Evolutionary conservation across 2,888 invertebrate genomes (phyloP).

Genomic region (Eustalomyia histrio): DNA sequence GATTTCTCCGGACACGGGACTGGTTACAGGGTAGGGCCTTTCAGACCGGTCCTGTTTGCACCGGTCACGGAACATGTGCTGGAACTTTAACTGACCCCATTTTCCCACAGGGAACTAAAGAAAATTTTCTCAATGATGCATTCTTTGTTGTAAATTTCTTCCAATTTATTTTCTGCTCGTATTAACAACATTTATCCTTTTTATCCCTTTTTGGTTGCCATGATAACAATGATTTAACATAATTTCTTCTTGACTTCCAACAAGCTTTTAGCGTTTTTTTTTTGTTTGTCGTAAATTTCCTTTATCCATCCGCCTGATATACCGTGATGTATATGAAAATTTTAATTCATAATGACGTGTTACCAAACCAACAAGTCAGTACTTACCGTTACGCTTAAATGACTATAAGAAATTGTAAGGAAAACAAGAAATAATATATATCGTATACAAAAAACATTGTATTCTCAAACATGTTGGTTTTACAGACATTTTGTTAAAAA

Average conservation of each 20-base stretch:
- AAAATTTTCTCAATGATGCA: no score
- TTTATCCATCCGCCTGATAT: neutral
- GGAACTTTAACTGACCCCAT: no score
- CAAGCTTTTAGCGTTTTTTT: neutral
- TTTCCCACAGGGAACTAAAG: no score
- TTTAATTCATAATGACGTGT: slow-evolving; percentile 59
- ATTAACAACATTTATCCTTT: slow-evolving; percentile 1
- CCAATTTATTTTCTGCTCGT: neutral
- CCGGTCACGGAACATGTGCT: no score
- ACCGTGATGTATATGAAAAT: slow-evolving; percentile 29
- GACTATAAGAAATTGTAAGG: slow-evolving; percentile 44
- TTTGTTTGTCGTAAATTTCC: neutral
- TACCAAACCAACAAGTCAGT: slow-evolving; percentile 60
- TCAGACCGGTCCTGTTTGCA: no score
- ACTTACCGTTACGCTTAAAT: slow-evolving; percentile 60
- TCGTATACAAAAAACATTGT: neutral
- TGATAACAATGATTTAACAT: neutral
- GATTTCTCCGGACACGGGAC: no score
- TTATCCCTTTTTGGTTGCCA: neutral
- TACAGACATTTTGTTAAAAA: slow-evolving; percentile 15
- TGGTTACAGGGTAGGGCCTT: no score
- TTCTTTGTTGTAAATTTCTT: neutral
- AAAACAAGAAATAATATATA: neutral
- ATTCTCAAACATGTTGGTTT: slow-evolving; percentile 42
- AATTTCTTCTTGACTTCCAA: neutral